Conservation (phyloP, 1,140 invertebrate genomes). For the Sinella curviseta region DNA sequence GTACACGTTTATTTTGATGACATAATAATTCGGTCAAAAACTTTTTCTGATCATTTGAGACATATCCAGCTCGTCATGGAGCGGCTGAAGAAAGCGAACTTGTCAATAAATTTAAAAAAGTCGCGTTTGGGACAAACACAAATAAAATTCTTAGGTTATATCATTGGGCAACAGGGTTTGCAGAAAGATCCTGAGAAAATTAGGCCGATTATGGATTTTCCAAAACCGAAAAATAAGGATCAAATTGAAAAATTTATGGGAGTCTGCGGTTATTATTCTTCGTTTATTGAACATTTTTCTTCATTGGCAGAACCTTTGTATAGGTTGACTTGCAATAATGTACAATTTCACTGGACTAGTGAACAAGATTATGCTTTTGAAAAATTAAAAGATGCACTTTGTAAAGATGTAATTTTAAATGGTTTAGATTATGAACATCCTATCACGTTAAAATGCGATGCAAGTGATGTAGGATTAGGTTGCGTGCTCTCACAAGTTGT, state of each 20-base stretch:
- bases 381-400: conserved; percentile 2
- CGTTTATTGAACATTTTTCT: conserved; percentile 48
- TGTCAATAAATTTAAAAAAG: conserved; percentile 58
- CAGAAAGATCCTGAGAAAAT: conserved; percentile 52
- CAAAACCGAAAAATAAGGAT: conserved; percentile 27
- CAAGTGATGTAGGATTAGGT: conserved; percentile 35
- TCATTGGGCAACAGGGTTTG: conserved; percentile 51
- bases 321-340: conserved; percentile 29
- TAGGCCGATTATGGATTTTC: conserved; percentile 49
- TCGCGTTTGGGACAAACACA: conserved; percentile 54
- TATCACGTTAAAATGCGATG: conserved; percentile 13
- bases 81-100: conserved; percentile 49
- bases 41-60: conserved; percentile 55
- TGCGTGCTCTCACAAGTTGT: conserved; percentile 28
- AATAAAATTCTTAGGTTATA: conserved; percentile 54
- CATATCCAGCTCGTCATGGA: conserved; percentile 53
- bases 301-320: conserved; percentile 42
- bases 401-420: conserved; percentile 31
- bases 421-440: conserved; percentile 39
- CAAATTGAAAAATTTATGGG: conserved; percentile 52
- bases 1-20: conserved; percentile 58
- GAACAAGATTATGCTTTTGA: background rate
- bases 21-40: conserved; percentile 54
- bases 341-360: conserved; percentile 29
- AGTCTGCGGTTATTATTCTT: conserved; percentile 46